Evolutionary conservation across 2,888 invertebrate genomes (phyloP).

Genomic region (Dexiosoma caninum): DNA sequence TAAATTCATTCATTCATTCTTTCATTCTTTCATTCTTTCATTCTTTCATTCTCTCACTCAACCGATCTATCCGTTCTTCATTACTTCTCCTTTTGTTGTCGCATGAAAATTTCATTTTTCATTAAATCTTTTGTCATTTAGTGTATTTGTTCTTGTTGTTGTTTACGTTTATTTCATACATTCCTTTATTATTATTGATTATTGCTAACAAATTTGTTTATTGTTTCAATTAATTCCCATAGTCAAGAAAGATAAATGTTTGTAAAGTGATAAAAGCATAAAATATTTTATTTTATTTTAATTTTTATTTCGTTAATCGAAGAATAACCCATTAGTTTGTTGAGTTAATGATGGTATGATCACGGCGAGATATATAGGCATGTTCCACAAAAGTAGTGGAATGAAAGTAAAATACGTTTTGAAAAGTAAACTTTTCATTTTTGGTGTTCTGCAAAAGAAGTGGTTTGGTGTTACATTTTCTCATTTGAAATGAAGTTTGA

Average conservation of each 20-base stretch:
- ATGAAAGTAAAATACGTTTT: too few species aligned
- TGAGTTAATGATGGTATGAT: too few species aligned
- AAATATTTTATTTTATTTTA: too few species aligned
- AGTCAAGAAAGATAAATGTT: not conserved
- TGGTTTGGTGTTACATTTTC: too few species aligned
- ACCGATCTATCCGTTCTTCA: not conserved
- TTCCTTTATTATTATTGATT: slow-evolving; percentile 7
- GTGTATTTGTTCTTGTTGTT: not conserved
- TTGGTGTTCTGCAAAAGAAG: too few species aligned
- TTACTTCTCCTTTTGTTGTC: not conserved
- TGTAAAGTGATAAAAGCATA: too few species aligned
- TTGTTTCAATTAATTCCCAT: slow-evolving; percentile 24
- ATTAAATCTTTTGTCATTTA: slow-evolving; percentile 46
- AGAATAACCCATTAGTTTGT: too few species aligned
- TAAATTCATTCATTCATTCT: slow-evolving; percentile 36
- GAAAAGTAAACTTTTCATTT: too few species aligned
- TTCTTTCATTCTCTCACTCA: slow-evolving; percentile 16
- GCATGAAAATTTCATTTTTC: slow-evolving; percentile 31
- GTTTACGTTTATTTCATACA: not conserved
- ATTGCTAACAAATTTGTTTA: slow-evolving; percentile 6
- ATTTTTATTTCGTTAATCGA: too few species aligned
- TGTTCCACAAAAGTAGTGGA: too few species aligned
- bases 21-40: slow-evolving; percentile 26
- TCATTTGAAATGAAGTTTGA: too few species aligned
- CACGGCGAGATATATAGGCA: too few species aligned